Percentiles rank a stretch among this genome's conserved stretches.
These are phyloP conservation scores for Pituophis catenifer DNA, from an alignment of 2,113 vertebrate species.

Conservation along the genomic window DNA sequence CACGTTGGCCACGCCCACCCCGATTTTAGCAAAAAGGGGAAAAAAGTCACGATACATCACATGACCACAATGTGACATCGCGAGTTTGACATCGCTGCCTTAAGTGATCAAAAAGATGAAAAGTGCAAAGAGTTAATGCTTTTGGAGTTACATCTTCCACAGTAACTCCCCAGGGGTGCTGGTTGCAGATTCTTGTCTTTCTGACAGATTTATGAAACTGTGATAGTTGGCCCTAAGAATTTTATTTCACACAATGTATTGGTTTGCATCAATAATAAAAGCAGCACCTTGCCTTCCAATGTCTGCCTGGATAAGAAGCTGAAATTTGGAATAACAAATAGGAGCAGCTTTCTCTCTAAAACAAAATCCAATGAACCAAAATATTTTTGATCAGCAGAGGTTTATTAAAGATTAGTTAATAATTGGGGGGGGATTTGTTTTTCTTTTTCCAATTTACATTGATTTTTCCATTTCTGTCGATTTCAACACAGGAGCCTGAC, in stretches of 20 bases:
- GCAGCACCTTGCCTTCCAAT: background rate
- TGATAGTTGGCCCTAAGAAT: background rate
- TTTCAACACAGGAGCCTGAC: background rate
- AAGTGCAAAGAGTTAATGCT: background rate
- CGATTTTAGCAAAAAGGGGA: too few relatives aligned
- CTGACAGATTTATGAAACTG: background rate
- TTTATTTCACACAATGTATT: background rate
- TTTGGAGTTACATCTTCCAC: background rate
- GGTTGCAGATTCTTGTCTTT: background rate
- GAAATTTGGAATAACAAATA: background rate
- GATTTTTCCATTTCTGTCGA: background rate
- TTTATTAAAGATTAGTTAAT: background rate
- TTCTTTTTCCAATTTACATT: background rate
- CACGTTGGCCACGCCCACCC: too few relatives aligned
- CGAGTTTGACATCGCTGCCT: too few relatives aligned
- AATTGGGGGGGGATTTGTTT: background rate
- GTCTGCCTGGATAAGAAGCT: background rate
- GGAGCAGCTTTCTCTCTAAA: background rate
- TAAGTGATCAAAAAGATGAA: background rate
- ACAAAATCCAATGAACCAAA: background rate
- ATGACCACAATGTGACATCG: too few relatives aligned
- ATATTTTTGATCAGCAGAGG: background rate
- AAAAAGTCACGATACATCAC: too few relatives aligned
- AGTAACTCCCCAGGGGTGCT: background rate
- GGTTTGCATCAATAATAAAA: background rate